Percentiles rank a stretch among this genome's conserved stretches.
Evolutionary conservation across 2,113 vertebrate genomes (phyloP).

Genomic region (Lagopus muta): DNA sequence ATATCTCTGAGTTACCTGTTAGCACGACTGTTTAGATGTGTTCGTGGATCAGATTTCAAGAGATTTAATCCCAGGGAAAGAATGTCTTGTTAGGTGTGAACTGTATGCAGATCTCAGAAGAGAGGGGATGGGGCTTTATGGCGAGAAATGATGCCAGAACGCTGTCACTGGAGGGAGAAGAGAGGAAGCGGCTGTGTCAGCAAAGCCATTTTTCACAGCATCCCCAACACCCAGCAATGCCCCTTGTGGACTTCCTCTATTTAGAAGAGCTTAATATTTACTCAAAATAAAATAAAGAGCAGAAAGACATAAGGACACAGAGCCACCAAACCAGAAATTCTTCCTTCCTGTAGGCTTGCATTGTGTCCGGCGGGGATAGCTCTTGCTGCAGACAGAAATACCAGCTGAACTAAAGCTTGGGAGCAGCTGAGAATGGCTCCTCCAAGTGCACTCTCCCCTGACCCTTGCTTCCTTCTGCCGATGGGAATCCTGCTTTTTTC

Average conservation of each 20-base stretch:
- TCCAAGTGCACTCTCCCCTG: neutral
- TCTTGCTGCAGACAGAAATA: neutral
- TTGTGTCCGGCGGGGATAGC: neutral
- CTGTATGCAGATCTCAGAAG: neutral
- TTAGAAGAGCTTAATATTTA: neutral
- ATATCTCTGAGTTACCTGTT: constrained; percentile 60
- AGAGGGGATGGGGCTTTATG: neutral
- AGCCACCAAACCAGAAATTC: constrained; percentile 21
- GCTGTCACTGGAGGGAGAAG: rapidly evolving
- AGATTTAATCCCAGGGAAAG: constrained; percentile 7
- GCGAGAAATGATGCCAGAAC: neutral
- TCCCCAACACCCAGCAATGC: neutral
- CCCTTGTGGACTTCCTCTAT: neutral
- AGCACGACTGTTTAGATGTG: constrained; percentile 60
- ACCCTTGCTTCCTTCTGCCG: neutral
- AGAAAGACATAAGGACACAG: neutral
- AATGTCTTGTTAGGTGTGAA: constrained; percentile 11
- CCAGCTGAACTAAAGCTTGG: neutral
- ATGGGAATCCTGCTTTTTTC: neutral
- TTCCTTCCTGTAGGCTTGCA: neutral
- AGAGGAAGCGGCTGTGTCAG: neutral
- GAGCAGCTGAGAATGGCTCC: neutral
- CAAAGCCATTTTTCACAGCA: neutral
- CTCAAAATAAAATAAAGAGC: neutral
- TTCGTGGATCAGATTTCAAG: constrained; percentile 58